Conservation (phyloP, 2,888 invertebrate species). For the Pseudococcus viburni region DNA sequence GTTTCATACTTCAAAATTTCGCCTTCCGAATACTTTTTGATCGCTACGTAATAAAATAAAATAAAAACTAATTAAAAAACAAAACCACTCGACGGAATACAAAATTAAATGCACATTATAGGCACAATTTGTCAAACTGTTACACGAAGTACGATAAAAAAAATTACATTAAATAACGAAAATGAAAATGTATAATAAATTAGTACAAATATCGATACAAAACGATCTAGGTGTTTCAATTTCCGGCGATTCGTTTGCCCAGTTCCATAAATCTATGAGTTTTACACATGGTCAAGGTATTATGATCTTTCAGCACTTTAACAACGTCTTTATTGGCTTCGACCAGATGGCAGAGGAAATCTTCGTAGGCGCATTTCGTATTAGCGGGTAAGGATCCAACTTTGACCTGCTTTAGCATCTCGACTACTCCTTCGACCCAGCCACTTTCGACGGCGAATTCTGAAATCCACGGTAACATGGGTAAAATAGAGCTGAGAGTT, state of each 20-base stretch:
- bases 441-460: slow-evolving; percentile 93
- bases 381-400: slow-evolving; percentile 86
- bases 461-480: slow-evolving; percentile 89
- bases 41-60: not conserved
- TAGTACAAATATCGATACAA: slow-evolving; percentile 49
- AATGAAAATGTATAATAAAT: slow-evolving; percentile 35
- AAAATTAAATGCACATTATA: slow-evolving; percentile 50
- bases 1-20: not conserved
- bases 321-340: slow-evolving; percentile 84
- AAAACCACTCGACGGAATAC: not conserved
- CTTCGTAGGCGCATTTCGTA: slow-evolving; percentile 91
- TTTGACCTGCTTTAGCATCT: slow-evolving; percentile 86
- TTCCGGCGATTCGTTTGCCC: slow-evolving; percentile 77
- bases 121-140: slow-evolving; percentile 7
- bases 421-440: slow-evolving; percentile 92
- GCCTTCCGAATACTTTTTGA: not conserved
- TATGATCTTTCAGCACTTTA: slow-evolving; percentile 84
- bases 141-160: slow-evolving; percentile 55
- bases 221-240: slow-evolving; percentile 9
- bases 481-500: slow-evolving; percentile 86
- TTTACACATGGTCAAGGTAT: slow-evolving; percentile 86
- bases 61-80: slow-evolving; percentile 1
- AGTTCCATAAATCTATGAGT: slow-evolving; percentile 91
- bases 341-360: slow-evolving; percentile 87
- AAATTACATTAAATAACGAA: slow-evolving; percentile 18